Evolutionary conservation across 2,113 vertebrate species (phyloP).

Genomic region (Cettia cetti): DNA sequence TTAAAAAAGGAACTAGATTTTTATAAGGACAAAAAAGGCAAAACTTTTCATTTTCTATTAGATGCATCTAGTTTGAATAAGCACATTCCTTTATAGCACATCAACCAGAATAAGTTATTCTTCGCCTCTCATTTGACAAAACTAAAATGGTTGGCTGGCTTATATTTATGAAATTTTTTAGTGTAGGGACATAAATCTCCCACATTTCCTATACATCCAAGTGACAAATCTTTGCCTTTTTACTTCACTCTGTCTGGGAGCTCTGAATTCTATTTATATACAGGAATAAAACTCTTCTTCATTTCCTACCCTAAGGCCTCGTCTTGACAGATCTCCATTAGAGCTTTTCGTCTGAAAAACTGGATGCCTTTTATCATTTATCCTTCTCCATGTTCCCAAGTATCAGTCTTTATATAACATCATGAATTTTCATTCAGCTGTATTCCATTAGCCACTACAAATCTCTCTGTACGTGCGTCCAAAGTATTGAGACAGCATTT

Average conservation of each 20-base stretch:
- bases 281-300: not conserved
- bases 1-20: not conserved
- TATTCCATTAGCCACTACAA: slow-evolving; percentile 11
- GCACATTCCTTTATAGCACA: not conserved
- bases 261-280: slow-evolving; percentile 33
- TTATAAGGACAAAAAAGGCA: not conserved
- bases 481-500: not conserved
- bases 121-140: not conserved
- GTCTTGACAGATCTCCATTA: not conserved
- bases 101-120: slow-evolving; percentile 16
- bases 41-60: not conserved
- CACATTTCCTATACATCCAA: not conserved
- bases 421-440: slow-evolving; percentile 4
- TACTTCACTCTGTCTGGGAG: not conserved
- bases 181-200: not conserved
- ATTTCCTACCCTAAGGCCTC: not conserved
- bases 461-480: not conserved
- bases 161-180: not conserved
- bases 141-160: not conserved
- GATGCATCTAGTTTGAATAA: not conserved
- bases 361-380: not conserved
- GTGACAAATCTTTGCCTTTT: not conserved
- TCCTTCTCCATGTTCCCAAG: not conserved
- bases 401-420: not conserved
- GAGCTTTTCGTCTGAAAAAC: not conserved